Evolutionary conservation across 2,797 vertebrate genomes (phyloP), one percentile per base, ranked within the genome.

Genomic region (Artibeus lituratus): DNA sequence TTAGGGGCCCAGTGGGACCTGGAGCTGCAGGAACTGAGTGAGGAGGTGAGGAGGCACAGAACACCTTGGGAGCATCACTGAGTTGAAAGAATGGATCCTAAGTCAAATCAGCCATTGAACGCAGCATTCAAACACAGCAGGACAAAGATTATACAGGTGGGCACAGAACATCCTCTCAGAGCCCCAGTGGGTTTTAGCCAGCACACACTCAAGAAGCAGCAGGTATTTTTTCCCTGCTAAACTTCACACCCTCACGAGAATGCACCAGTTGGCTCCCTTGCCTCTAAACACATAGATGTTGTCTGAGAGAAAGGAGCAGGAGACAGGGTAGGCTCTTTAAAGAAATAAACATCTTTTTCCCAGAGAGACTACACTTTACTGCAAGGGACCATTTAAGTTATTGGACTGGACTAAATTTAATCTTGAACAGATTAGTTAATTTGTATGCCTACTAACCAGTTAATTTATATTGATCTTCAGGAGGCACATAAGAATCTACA

Each of bases 391-490:
- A 86, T 37, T 51, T 51, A 53, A 87, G 89, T 53, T 8, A 87
- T 37, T 42, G 12, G 19, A 51, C 51, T 94, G 62, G 69, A 76
- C 24, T 74, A 26, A 15, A 35, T 73, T 87, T 77, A 94, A 51
- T 57, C 51, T 55, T 74, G 37, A 47, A 42, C 42, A 84, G 10
- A 59, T 35, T 76, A 82, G 47, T 81, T 93, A 39, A 86, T 89
- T 91, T 78, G 55, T 92, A n/a, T 4, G 14, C 32, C 29, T 85
- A 49, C 5, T 69, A 82, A 78, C 65, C 39, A n/a, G 6, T 55
- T 87, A 86, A 51, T 65, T 22, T 73, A 81, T 82, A 77, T 2
- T 82, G 22, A 70, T 59, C 32, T 82, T 84, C 3, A 62, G 72
- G 51, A 69, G 32, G 18, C 55, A 4, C 7, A 16, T 24, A 77